These are phyloP conservation scores for Tiaroga cobitis DNA, from an alignment of 2,797 vertebrate genomes.

Conservation along the genomic window DNA sequence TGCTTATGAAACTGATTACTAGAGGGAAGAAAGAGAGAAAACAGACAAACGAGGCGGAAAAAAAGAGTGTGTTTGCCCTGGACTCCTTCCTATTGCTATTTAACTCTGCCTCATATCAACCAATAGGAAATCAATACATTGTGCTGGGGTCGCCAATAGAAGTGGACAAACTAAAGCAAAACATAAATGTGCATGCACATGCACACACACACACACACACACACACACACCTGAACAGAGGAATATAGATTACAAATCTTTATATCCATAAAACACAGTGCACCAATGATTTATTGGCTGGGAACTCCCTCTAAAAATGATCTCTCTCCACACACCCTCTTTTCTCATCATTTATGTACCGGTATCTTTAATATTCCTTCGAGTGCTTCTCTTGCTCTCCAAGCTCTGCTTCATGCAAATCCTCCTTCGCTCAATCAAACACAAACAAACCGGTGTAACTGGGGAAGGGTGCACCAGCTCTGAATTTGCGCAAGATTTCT, in stretches of 20 bases:
- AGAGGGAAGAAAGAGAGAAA: conserved; percentile 64
- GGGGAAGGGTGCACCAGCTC: conserved; percentile 2
- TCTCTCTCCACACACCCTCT: not conserved
- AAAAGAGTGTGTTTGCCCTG: conserved; percentile 51
- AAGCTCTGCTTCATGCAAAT: conserved; percentile 26
- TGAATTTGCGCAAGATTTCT: conserved; percentile 51
- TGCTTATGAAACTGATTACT: conserved; percentile 49
- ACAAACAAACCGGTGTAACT: conserved; percentile 30
- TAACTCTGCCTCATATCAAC: conserved; percentile 69
- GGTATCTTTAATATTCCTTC: not conserved
- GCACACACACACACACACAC: too few species aligned
- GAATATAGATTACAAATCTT: not conserved
- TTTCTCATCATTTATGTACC: conserved; percentile 10
- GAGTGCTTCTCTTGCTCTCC: not conserved
- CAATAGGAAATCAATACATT: conserved; percentile 77
- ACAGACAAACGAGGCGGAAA: conserved; percentile 38
- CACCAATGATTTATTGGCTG: not conserved
- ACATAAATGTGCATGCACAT: not conserved
- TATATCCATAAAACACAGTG: not conserved
- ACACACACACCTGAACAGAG: not conserved
- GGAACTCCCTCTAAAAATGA: not conserved
- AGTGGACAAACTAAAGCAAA: conserved; percentile 33
- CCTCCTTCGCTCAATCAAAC: conserved; percentile 17
- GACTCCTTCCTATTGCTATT: conserved; percentile 62
- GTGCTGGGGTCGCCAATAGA: conserved; percentile 52